Evolutionary conservation across 2,797 vertebrate species (phyloP).

Genomic region (Eulemur coronatus): DNA sequence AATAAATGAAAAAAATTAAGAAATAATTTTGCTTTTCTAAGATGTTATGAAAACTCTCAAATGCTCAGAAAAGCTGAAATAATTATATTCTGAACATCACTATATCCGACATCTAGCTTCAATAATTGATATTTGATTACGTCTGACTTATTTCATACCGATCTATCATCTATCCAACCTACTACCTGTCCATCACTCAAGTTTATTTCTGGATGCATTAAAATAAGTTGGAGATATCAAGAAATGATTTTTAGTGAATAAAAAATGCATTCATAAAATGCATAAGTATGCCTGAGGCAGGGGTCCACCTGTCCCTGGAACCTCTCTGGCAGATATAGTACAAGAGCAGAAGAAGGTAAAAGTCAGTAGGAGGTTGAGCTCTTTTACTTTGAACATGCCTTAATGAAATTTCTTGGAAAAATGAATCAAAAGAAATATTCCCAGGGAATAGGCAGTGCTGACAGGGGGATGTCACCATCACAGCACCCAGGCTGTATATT

Average conservation of each 20-base stretch:
- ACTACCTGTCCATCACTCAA: background rate
- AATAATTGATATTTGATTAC: background rate
- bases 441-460: background rate
- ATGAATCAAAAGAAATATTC: slow-evolving; percentile 59
- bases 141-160: background rate
- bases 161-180: background rate
- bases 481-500: background rate
- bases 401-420: slow-evolving; percentile 70
- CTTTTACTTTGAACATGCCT: slow-evolving; percentile 49
- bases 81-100: background rate
- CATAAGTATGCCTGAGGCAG: background rate
- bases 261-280: background rate
- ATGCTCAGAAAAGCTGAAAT: slow-evolving; percentile 9
- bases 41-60: background rate
- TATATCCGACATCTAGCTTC: background rate
- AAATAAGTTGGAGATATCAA: slow-evolving; percentile 15
- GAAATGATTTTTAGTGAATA: background rate
- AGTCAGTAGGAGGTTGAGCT: background rate
- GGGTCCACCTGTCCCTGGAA: background rate
- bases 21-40: background rate
- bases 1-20: slow-evolving; percentile 12
- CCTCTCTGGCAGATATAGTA: background rate
- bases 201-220: background rate
- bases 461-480: slow-evolving; percentile 54
- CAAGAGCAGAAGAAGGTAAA: background rate